A percentile compares a stretch with the other conserved stretches of the same genome.
phyloP scores from a whole-genome alignment of 2,113 vertebrate species.

The Corapipo altera region DNA sequence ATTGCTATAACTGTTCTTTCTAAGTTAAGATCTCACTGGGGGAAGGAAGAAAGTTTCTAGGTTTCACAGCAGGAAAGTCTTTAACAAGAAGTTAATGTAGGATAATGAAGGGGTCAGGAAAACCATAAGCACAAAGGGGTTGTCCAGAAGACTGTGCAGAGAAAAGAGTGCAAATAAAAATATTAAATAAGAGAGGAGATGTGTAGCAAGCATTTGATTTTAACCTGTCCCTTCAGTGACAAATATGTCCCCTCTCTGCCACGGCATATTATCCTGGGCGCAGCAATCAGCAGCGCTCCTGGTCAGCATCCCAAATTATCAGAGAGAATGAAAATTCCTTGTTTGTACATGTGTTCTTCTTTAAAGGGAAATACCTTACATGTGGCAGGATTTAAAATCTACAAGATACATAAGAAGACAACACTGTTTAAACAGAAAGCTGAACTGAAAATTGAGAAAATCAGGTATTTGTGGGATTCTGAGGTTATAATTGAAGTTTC shows the following conservation, averaged over 20 bases:
- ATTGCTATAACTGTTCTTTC: constrained; percentile 46
- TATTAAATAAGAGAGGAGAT: not conserved
- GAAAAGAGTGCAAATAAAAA: not conserved
- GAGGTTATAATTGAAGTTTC: not conserved
- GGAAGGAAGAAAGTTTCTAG: constrained; percentile 45
- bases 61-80: constrained; percentile 31
- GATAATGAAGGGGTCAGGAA: constrained; percentile 25
- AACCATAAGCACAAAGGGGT: not conserved
- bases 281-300: not conserved
- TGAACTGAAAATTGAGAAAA: not conserved
- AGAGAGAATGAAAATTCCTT: not conserved
- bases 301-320: not conserved
- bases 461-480: not conserved
- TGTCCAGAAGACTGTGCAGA: not conserved
- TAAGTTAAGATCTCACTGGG: constrained; percentile 31
- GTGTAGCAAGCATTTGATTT: not conserved
- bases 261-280: not conserved
- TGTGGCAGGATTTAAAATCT: not conserved
- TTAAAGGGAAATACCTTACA: not conserved
- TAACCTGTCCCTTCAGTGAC: not conserved
- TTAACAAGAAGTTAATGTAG: constrained; percentile 35
- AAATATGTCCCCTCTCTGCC: not conserved
- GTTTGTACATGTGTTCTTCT: not conserved
- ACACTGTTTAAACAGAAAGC: not conserved
- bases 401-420: not conserved